These are phyloP conservation scores for Chelon auratus DNA, from an alignment of 2,797 vertebrate species.

Conservation along the genomic window DNA sequence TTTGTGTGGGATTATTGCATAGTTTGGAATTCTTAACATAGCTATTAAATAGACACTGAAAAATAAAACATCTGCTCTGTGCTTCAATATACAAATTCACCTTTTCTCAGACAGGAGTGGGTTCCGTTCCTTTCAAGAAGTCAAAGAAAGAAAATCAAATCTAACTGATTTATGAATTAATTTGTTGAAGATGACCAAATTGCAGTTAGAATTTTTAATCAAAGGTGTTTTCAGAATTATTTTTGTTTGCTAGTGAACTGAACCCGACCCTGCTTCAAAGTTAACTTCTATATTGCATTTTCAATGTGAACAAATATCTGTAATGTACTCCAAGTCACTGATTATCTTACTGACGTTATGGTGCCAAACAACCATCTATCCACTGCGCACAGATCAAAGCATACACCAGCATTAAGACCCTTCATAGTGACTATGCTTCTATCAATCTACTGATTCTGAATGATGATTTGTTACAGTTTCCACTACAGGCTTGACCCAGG, in stretches of 20 bases:
- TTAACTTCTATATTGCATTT: slow-evolving; percentile 62
- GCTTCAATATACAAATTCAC: slow-evolving; percentile 47
- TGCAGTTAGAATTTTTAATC: slow-evolving; percentile 21
- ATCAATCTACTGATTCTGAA: slow-evolving; percentile 19
- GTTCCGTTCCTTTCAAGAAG: slow-evolving; percentile 46
- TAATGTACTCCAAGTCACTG: slow-evolving; percentile 49
- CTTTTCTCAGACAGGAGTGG: slow-evolving; percentile 32
- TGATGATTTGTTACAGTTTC: slow-evolving; percentile 44
- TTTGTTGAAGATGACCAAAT: neutral
- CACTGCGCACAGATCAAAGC: slow-evolving; percentile 39
- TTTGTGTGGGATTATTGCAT: slow-evolving; percentile 87
- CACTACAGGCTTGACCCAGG: slow-evolving; percentile 5
- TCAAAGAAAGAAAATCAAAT: slow-evolving; percentile 9
- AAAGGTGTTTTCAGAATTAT: slow-evolving; percentile 1
- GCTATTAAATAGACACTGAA: slow-evolving; percentile 81
- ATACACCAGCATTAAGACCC: slow-evolving; percentile 70
- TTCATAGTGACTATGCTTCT: slow-evolving; percentile 18
- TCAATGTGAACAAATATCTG: slow-evolving; percentile 67
- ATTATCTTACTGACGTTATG: slow-evolving; percentile 35
- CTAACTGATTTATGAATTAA: neutral
- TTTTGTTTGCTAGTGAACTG: slow-evolving; percentile 21
- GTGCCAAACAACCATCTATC: slow-evolving; percentile 50
- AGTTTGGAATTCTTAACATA: slow-evolving; percentile 86
- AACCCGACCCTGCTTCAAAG: slow-evolving; percentile 45
- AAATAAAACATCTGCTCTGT: slow-evolving; percentile 72